Conservation (phyloP, 1,140 invertebrate genomes). For the Pseudomyrmex sp. region DNA sequence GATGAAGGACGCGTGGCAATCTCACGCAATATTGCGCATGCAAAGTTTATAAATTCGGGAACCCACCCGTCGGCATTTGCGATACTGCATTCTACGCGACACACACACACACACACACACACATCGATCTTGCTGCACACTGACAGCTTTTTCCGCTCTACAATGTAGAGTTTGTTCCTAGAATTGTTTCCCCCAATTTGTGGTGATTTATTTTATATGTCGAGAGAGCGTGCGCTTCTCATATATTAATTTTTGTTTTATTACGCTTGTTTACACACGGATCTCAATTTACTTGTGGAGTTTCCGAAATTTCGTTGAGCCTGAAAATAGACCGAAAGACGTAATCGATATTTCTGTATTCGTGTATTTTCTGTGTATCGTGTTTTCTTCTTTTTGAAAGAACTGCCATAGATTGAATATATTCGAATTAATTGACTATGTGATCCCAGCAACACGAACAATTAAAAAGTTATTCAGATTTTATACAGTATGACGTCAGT, state of each 20-base stretch:
- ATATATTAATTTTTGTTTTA: not conserved
- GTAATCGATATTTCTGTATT: no score
- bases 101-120: not conserved
- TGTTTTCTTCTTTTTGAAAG: no score
- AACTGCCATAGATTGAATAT: no score
- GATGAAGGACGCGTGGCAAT: slow-evolving; percentile 56
- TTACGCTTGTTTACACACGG: not conserved
- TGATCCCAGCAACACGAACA: no score
- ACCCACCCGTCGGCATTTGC: slow-evolving; percentile 43
- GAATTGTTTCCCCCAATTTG: not conserved
- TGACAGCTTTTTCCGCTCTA: slow-evolving; percentile 18
- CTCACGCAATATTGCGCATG: slow-evolving; percentile 70
- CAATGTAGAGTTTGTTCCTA: not conserved
- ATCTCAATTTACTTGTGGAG: not conserved
- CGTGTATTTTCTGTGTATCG: no score
- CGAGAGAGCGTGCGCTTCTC: not conserved
- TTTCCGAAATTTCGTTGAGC: not conserved
- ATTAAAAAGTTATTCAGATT: slow-evolving; percentile 4
- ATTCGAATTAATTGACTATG: no score
- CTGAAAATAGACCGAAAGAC: no score
- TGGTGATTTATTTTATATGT: slow-evolving; percentile 1
- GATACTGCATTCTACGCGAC: not conserved
- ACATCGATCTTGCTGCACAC: slow-evolving; percentile 40
- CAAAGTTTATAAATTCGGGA: slow-evolving; percentile 72
- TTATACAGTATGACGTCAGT: not conserved